A percentile compares a stretch with the other conserved stretches of the same genome.
Evolutionary conservation across 1,140 invertebrate genomes (phyloP).

Genomic region (Adelges cooleyi): DNA sequence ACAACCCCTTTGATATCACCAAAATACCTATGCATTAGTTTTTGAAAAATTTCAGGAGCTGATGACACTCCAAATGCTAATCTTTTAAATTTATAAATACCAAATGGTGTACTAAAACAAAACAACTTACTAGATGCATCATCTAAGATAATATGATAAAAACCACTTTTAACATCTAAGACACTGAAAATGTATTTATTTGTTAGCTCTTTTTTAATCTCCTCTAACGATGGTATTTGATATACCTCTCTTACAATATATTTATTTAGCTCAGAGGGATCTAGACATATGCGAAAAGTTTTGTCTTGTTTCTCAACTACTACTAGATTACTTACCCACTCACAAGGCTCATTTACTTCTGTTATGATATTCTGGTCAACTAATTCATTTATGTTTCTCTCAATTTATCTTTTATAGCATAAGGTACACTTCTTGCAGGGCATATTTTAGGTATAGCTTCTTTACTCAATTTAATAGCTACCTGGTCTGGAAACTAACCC

Average conservation of each 20-base stretch:
- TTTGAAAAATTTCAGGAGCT: constrained; percentile 39
- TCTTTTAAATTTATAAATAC: constrained; percentile 34
- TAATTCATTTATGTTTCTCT: neutral
- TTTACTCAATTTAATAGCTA: constrained; percentile 31
- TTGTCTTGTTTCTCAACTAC: constrained; percentile 4
- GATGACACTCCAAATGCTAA: constrained; percentile 38
- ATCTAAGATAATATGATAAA: constrained; percentile 30
- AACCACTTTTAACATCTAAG: constrained; percentile 27
- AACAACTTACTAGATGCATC: constrained; percentile 20
- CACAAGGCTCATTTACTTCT: neutral
- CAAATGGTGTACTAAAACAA: constrained; percentile 36
- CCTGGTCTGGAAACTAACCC: constrained; percentile 24
- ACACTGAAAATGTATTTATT: neutral
- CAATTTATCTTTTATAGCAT: neutral
- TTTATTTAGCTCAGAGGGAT: constrained; percentile 9
- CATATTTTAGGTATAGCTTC: constrained; percentile 36
- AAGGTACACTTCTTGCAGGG: neutral
- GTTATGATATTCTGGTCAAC: neutral
- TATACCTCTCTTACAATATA: neutral
- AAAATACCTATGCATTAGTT: constrained; percentile 36
- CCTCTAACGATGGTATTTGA: neutral
- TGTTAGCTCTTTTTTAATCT: neutral
- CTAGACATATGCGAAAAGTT: neutral
- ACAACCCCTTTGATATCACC: constrained; percentile 35
- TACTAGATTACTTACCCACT: constrained; percentile 10